Base-by-base conservation (phyloP, 2,888 invertebrate genomes). In the Malthinus seriepunctatus region DNA sequence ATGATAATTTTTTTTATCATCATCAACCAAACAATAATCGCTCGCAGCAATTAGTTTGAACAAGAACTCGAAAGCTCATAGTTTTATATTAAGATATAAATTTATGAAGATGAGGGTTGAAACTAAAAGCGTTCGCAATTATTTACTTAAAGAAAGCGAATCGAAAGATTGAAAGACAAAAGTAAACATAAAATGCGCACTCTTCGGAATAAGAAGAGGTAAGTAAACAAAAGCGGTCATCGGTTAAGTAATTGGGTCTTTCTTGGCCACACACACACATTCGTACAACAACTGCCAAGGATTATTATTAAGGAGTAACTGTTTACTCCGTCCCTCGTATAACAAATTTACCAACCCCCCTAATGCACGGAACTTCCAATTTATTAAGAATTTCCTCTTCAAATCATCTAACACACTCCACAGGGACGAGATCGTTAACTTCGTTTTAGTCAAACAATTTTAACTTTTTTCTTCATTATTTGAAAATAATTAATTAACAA, bases 181-280 rank as follows among this genome's bases (percentile, higher is more conserved):
- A 73, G 69, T 65, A 73, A 74, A 73, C 65, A 73, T n/a, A 39
- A 51, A 60, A 60, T 51, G 52, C 61, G 67, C 45, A 63, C 64
- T 62, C 49, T 23, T 51, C 42, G 39, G 63, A 65, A 67, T 71
- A 70, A 72, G 71, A 71, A 74, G 74, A 75, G 74, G 71, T 73
- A 69, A 67, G 74, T 65, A 75, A 76, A 75, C 72, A 76, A 67
- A 70, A 69, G 71, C 74, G 75, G 75, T 73, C 76, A 76, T 74
- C 74, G 73, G 73, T 74, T 76, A 76, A 76, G 76, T 76, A 76
- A 76, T 76, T 76, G 76, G 66, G 73, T 68, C 71, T 72, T 71
- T 71, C 68, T 63, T 64, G 64, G 67, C 71, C 70, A 67, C 67
- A 69, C 63, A 56, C 51, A 53, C 44, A 38, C 52, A 8, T 15